phyloP scores from a whole-genome alignment of 2,888 invertebrate genomes.

The Agelastica alni region DNA sequence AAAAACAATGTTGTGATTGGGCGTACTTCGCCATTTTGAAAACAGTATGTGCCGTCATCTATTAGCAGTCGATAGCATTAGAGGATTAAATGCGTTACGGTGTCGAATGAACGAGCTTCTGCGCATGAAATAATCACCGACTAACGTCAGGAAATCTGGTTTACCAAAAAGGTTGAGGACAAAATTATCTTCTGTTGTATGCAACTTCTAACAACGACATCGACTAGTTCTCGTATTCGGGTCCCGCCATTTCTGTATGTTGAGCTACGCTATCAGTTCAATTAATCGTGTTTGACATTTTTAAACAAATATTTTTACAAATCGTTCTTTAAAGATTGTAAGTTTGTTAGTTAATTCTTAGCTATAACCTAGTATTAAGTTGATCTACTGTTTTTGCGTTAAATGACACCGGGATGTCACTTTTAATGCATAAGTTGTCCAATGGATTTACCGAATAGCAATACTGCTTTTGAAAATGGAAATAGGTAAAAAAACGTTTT shows the following conservation, averaged over 20 bases:
- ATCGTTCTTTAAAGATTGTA: slow-evolving; percentile 2
- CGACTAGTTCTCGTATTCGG: slow-evolving; percentile 21
- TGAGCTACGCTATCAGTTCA: slow-evolving; percentile 28
- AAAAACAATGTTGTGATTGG: not conserved
- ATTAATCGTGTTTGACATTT: slow-evolving; percentile 24
- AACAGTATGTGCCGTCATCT: not conserved
- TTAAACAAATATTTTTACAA: slow-evolving; percentile 9
- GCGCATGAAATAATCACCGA: slow-evolving; percentile 28
- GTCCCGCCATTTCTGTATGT: slow-evolving; percentile 33
- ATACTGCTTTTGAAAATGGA: slow-evolving; percentile 33
- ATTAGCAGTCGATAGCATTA: not conserved
- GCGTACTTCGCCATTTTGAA: not conserved
- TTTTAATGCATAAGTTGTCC: slow-evolving; percentile 24
- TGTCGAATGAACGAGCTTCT: not conserved
- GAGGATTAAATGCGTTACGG: slow-evolving; percentile 16
- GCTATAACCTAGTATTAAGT: not conserved
- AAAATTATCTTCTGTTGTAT: slow-evolving; percentile 36
- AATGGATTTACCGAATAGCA: slow-evolving; percentile 8
- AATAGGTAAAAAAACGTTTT: slow-evolving; percentile 27
- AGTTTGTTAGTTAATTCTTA: not conserved
- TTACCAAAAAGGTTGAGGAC: slow-evolving; percentile 18
- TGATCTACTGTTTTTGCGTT: slow-evolving; percentile 13
- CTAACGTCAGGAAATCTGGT: slow-evolving; percentile 24
- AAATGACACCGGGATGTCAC: slow-evolving; percentile 29
- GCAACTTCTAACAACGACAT: slow-evolving; percentile 28